A percentile compares a stretch with the other conserved stretches of the same genome.
Conservation (phyloP, 2,113 vertebrate genomes). For the Ammospiza nelsoni region DNA sequence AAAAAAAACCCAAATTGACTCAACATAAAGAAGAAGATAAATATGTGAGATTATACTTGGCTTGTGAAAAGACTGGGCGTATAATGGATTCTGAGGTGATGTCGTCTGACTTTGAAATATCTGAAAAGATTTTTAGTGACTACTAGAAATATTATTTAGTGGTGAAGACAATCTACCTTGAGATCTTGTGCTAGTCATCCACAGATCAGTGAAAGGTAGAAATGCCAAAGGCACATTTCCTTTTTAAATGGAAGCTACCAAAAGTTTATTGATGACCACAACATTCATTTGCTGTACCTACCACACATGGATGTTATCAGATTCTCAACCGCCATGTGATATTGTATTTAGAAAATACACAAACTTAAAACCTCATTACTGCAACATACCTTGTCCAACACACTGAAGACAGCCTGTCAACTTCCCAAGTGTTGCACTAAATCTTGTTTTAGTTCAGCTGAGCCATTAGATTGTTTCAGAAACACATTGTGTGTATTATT, state of each 20-base stretch:
- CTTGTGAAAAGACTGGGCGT: background rate
- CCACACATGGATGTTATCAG: background rate
- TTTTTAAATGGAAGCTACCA: background rate
- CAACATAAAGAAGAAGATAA: background rate
- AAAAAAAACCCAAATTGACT: background rate
- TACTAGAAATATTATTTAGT: background rate
- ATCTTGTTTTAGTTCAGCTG: conserved; percentile 5
- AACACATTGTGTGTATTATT: background rate
- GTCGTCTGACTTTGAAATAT: background rate
- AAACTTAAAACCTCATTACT: background rate
- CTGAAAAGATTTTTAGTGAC: background rate
- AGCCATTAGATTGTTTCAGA: background rate
- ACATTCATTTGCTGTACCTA: background rate
- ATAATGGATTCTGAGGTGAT: background rate
- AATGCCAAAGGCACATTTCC: background rate
- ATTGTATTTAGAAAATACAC: background rate
- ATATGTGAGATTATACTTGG: background rate
- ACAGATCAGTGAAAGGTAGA: background rate
- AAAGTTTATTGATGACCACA: background rate
- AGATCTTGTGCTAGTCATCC: background rate
- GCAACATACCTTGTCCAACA: background rate
- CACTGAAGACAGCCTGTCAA: background rate
- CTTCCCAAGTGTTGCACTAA: background rate
- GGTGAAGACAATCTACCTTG: background rate
- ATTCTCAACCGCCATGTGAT: background rate